A percentile compares a stretch with the other conserved stretches of the same genome.
phyloP scores from a whole-genome alignment of 2,888 invertebrate genomes.

The Hirtodrosophila duncani region DNA sequence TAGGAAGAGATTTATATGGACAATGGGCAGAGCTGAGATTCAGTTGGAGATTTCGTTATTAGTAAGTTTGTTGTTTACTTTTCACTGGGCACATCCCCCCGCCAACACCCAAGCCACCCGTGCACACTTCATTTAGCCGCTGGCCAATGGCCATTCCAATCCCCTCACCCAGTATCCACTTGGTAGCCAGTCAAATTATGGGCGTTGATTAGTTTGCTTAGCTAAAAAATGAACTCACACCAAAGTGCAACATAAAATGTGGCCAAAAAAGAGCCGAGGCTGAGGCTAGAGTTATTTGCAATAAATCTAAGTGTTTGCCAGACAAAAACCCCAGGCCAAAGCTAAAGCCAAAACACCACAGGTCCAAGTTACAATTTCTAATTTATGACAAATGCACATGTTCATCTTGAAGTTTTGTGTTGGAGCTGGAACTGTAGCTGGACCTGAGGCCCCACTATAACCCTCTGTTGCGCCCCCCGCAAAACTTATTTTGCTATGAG shows the following conservation, averaged over 20 bases:
- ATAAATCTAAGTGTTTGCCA: slow-evolving; percentile 60
- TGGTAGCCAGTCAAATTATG: slow-evolving; percentile 33
- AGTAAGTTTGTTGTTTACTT: slow-evolving; percentile 63
- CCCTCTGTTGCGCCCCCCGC: slow-evolving; percentile 8
- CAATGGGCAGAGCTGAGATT: slow-evolving; percentile 10
- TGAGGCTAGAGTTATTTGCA: slow-evolving; percentile 58
- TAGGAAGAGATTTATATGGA: slow-evolving; percentile 68
- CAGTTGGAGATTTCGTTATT: slow-evolving; percentile 37
- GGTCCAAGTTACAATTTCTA: slow-evolving; percentile 63
- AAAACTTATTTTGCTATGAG: slow-evolving; percentile 57
- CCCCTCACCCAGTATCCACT: neutral
- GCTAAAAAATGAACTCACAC: slow-evolving; percentile 36
- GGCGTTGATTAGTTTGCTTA: slow-evolving; percentile 65
- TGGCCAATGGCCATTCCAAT: slow-evolving; percentile 22
- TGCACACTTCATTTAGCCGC: slow-evolving; percentile 65
- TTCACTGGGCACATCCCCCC: slow-evolving; percentile 46
- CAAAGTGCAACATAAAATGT: slow-evolving; percentile 12
- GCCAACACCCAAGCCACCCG: slow-evolving; percentile 23
- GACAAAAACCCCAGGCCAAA: slow-evolving; percentile 2
- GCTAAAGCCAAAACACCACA: slow-evolving; percentile 44
- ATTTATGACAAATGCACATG: slow-evolving; percentile 71
- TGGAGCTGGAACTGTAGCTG: slow-evolving; percentile 19
- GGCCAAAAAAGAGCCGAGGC: slow-evolving; percentile 18
- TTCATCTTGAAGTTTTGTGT: slow-evolving; percentile 52
- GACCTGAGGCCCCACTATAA: slow-evolving; percentile 18